Evolutionary conservation across 2,113 vertebrate genomes (phyloP).

Genomic region (Hystrix brachyura): DNA sequence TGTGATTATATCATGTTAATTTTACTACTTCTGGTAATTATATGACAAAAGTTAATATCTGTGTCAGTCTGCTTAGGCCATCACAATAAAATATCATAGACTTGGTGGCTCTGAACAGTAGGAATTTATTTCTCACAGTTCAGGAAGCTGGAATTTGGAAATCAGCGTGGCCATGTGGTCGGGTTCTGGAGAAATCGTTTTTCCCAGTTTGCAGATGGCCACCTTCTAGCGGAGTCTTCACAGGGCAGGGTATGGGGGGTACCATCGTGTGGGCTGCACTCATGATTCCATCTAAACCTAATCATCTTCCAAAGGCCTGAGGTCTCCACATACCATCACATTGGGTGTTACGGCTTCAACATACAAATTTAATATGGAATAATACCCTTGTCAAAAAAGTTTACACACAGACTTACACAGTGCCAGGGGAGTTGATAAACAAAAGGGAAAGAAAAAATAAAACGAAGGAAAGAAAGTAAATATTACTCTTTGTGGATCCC

Average conservation of each 20-base stretch:
- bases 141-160: not conserved
- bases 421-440: not conserved
- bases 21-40: slow-evolving; percentile 17
- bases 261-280: not conserved
- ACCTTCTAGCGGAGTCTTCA: not conserved
- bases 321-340: not conserved
- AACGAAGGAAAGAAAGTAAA: not conserved
- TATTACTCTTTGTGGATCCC: not conserved
- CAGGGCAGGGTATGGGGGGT: not conserved
- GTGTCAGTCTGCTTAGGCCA: not conserved
- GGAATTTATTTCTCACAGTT: not conserved
- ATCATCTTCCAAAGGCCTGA: not conserved
- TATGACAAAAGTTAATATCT: not conserved
- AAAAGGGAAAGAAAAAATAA: not conserved
- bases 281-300: not conserved
- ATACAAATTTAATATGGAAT: not conserved
- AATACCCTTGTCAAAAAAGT: not conserved
- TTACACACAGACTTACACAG: not conserved
- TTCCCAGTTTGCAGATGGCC: not conserved
- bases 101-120: not conserved
- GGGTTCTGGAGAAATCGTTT: not conserved
- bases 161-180: not conserved
- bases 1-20: slow-evolving; percentile 9
- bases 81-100: not conserved
- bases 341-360: not conserved